Evolutionary conservation across 1,140 invertebrate species (phyloP).

Genomic region (Limonius californicus): DNA sequence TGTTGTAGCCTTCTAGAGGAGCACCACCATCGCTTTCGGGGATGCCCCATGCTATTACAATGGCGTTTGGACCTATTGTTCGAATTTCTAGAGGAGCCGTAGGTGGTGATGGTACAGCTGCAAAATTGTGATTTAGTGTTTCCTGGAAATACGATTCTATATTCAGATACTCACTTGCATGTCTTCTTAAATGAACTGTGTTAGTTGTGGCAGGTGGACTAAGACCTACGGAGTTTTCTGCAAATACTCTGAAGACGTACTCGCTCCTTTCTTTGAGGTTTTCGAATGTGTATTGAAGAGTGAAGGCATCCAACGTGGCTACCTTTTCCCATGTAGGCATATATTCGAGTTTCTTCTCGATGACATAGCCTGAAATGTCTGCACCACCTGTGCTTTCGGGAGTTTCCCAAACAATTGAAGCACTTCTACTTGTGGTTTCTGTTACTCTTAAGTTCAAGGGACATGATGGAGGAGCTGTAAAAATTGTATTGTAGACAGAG

Average conservation of each 20-base stretch:
- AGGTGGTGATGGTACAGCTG: constrained; percentile 84
- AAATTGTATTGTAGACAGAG: constrained; percentile 3
- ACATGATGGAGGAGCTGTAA: constrained; percentile 76
- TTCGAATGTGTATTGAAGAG: constrained; percentile 72
- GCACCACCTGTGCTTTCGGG: constrained; percentile 81
- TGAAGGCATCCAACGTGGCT: constrained; percentile 74
- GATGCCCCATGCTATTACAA: constrained; percentile 88
- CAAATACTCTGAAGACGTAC: constrained; percentile 86
- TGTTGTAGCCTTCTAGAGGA: constrained; percentile 85
- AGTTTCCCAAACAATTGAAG: constrained; percentile 81
- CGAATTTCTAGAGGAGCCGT: constrained; percentile 84
- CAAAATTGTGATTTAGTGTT: constrained; percentile 28
- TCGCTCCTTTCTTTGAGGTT: constrained; percentile 87
- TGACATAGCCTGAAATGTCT: constrained; percentile 85
- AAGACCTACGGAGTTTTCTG: constrained; percentile 85
- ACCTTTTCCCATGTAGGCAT: constrained; percentile 86
- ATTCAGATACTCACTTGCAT: constrained; percentile 76
- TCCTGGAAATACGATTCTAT: neutral
- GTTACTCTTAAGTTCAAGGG: constrained; percentile 72
- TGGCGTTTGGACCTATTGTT: constrained; percentile 74
- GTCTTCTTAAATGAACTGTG: constrained; percentile 81
- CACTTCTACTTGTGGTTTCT: constrained; percentile 79
- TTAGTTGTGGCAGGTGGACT: constrained; percentile 77
- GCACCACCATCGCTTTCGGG: constrained; percentile 92
- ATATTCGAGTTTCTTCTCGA: constrained; percentile 79